Base-by-base conservation (phyloP, 2,888 invertebrate species). In the Drosophila melanosoma region DNA sequence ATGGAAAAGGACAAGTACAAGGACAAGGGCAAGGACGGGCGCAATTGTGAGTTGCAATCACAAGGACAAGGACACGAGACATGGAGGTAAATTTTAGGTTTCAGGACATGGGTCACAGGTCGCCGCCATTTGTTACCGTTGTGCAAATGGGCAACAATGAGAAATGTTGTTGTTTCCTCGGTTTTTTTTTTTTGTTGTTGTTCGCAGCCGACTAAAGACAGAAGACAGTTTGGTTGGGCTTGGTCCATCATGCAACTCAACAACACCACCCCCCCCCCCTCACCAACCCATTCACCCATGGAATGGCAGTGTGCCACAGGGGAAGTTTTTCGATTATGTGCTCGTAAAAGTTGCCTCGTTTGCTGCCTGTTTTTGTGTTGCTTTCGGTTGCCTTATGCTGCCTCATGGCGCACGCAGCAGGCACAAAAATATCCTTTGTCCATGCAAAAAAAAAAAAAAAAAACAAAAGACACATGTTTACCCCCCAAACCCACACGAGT, bases 271-370 rank as follows among this genome's bases (percentile, higher is more conserved):
- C 32, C 42, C 1, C 32, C 2, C 33, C 32, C 32, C 2, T 26
- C 48, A 12, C 48, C 23, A 8, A 3, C 17, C 17, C 23, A 4
- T 45, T 15, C 45, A 23, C 15, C 45, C 45, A 45, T 23, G 23
- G 7, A 20, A 12, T 20, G 45, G 12, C 45, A 45, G 45, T 12
- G 23, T 17, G 38, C 32, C 63, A 38, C 52, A 42, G 42, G 77
- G 72, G 71, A 86, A 86, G 76, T 89, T 89, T 86, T 86, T 89
- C 86, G 89, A 86, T 86, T 86, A 86, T 84, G 80, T 69, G 82
- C 85, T 86, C 86, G 87, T 84, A 87, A 89, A 89, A 86, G 80
- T 86, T 84, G 83, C 66, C 81, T 86, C 61, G 76, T 77, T 83
- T 83, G 83, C 76, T 73, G 75, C 76, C 61, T 45, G 51, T 76